Evolutionary conservation across 2,113 vertebrate genomes (phyloP).

Genomic region (Sardina pilchardus): DNA sequence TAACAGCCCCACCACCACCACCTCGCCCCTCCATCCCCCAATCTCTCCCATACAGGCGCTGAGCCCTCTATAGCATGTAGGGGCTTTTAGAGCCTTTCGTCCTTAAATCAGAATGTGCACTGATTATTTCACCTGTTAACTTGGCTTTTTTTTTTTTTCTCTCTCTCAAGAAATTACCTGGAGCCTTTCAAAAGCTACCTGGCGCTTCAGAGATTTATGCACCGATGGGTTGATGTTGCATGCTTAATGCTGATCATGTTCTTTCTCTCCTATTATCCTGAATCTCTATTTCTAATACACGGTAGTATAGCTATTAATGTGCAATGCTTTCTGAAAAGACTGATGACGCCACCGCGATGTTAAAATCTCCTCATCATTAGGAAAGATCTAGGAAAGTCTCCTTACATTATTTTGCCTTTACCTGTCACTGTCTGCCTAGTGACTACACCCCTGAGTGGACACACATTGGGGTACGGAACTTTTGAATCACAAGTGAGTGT

Average conservation of each 20-base stretch:
- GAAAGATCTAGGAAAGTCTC: not conserved
- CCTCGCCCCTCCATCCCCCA: not conserved
- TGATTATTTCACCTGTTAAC: slow-evolving; percentile 29
- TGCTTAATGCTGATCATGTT: not conserved
- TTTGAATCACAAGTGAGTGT: not conserved
- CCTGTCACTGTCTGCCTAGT: not conserved
- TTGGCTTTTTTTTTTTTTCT: not conserved
- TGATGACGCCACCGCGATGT: not conserved
- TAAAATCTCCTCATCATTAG: not conserved
- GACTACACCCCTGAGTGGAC: not conserved
- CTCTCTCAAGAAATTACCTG: not conserved
- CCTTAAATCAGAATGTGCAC: slow-evolving; percentile 38
- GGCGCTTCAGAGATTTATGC: not conserved
- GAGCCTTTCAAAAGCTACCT: not conserved
- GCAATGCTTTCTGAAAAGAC: not conserved
- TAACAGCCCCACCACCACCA: slow-evolving; percentile 57
- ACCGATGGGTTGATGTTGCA: not conserved
- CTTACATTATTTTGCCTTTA: not conserved
- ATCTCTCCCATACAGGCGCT: slow-evolving; percentile 40
- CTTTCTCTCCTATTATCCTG: not conserved
- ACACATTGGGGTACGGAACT: not conserved
- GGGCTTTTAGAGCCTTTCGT: slow-evolving; percentile 29
- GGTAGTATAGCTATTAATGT: not conserved
- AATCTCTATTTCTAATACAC: not conserved
- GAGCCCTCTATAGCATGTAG: not conserved